phyloP scores from a whole-genome alignment of 2,113 vertebrate genomes.

The Zootoca vivipara region DNA sequence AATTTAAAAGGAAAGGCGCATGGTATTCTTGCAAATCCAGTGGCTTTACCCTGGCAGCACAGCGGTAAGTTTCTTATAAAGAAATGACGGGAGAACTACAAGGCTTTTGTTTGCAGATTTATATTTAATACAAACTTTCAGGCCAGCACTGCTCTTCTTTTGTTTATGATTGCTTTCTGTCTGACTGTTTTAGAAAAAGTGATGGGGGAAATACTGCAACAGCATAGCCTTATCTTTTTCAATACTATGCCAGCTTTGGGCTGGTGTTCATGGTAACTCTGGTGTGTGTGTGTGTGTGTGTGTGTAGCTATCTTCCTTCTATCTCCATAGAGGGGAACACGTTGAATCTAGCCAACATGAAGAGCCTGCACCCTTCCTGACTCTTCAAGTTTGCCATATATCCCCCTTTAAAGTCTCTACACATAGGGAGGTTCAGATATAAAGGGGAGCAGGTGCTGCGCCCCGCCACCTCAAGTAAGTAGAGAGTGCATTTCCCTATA shows the following conservation, averaged over 20 bases:
- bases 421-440: too few relatives aligned
- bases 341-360: too few relatives aligned
- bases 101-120: background rate
- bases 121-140: slow-evolving; percentile 34
- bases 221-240: background rate
- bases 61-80: slow-evolving; percentile 45
- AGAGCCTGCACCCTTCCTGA: too few relatives aligned
- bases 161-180: background rate
- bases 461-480: too few relatives aligned
- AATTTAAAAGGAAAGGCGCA: slow-evolving; percentile 5
- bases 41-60: slow-evolving; percentile 21
- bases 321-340: too few relatives aligned
- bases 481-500: too few relatives aligned
- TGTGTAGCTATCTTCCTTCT: too few relatives aligned
- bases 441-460: too few relatives aligned
- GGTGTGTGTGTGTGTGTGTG: background rate
- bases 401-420: too few relatives aligned
- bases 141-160: background rate
- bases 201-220: too few relatives aligned
- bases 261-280: background rate
- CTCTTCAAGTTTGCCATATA: too few relatives aligned
- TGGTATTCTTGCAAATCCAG: slow-evolving; percentile 56
- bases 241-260: background rate
- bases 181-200: background rate
- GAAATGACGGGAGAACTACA: slow-evolving; percentile 23